Conservation (phyloP, 2,888 invertebrate species). For the Oscheius sp. region DNA sequence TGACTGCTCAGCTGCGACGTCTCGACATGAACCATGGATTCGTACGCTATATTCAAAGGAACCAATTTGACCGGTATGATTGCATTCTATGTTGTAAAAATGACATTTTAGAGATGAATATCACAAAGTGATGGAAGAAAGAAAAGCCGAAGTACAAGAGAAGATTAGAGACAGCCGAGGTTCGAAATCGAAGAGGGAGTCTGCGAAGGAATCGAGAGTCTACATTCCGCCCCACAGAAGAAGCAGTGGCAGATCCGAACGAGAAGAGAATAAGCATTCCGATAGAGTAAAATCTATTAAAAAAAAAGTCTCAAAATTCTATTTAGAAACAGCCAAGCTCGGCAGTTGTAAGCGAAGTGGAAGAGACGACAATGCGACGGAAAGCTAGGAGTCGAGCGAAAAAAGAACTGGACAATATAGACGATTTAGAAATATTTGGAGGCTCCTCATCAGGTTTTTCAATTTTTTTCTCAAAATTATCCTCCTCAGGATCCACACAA, state of each 20-base stretch:
- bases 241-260: not conserved
- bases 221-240: conserved; percentile 55
- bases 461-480: too few species aligned
- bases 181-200: not conserved
- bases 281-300: not conserved
- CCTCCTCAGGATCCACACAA: not conserved
- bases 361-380: conserved; percentile 39
- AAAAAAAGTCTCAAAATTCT: not conserved
- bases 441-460: conserved; percentile 4
- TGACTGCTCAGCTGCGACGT: conserved; percentile 32
- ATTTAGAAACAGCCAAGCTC: conserved; percentile 20
- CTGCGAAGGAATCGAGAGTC: conserved; percentile 18
- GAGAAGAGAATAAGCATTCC: not conserved
- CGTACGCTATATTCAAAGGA: conserved; percentile 56
- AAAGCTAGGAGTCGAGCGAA: conserved; percentile 36
- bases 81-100: not conserved
- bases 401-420: conserved; percentile 28
- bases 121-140: conserved; percentile 54
- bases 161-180: conserved; percentile 22
- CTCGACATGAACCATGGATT: conserved; percentile 63
- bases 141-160: conserved; percentile 45
- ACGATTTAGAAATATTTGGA: conserved; percentile 19
- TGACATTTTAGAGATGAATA: conserved; percentile 56
- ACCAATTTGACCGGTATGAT: conserved; percentile 58
- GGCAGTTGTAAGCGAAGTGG: conserved; percentile 36